phyloP scores from a whole-genome alignment of 2,797 vertebrate species.

The Enteromius thamalakanensis region DNA sequence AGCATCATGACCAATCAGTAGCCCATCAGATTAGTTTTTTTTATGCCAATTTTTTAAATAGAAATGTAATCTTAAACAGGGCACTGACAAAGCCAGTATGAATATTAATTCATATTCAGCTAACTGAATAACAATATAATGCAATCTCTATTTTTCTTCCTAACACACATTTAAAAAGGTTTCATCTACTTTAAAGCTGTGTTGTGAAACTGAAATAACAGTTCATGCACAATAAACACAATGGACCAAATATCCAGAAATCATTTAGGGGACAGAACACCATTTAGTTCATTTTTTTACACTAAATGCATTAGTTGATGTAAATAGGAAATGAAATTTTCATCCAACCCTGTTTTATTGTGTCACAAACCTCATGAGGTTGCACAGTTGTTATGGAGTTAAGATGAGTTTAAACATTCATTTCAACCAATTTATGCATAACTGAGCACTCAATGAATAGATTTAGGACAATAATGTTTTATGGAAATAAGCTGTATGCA shows the following conservation, averaged over 20 bases:
- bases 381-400: slow-evolving; percentile 70
- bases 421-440: slow-evolving; percentile 76
- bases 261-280: neutral
- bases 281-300: neutral
- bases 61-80: no score
- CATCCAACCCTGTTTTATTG: slow-evolving; percentile 51
- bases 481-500: slow-evolving; percentile 86
- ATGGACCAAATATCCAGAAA: neutral
- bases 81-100: no score
- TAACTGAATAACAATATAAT: no score
- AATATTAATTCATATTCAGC: no score
- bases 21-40: no score
- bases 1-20: neutral
- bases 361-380: slow-evolving; percentile 52
- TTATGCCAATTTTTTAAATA: neutral
- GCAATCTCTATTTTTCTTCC: neutral
- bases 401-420: slow-evolving; percentile 72
- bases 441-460: slow-evolving; percentile 76
- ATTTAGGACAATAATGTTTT: slow-evolving; percentile 82
- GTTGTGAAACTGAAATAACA: neutral
- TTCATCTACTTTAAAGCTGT: neutral
- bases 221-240: neutral
- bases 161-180: neutral
- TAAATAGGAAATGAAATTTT: slow-evolving; percentile 40
- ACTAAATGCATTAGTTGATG: slow-evolving; percentile 19